phyloP scores from a whole-genome alignment of 2,113 vertebrate species.

The Neodon shergylaensis region DNA sequence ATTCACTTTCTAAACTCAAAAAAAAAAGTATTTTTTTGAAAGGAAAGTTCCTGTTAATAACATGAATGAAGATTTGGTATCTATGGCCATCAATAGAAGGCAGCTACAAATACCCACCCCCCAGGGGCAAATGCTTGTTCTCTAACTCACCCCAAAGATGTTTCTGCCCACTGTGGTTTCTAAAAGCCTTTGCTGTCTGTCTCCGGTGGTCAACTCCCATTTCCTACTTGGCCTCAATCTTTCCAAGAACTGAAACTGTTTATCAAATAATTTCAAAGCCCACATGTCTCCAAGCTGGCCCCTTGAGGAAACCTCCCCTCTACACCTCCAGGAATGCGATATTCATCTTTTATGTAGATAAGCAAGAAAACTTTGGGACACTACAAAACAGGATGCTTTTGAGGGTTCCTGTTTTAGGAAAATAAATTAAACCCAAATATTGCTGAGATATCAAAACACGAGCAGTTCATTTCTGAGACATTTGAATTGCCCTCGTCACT shows the following conservation, averaged over 20 bases:
- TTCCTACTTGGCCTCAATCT: not conserved
- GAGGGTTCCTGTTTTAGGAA: not conserved
- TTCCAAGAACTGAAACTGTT: conserved; percentile 29
- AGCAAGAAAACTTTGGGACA: not conserved
- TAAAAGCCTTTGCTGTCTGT: conserved; percentile 34
- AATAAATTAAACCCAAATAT: conserved; percentile 1
- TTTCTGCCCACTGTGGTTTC: not conserved
- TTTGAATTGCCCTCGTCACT: conserved; percentile 32
- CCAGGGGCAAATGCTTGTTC: not conserved
- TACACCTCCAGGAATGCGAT: not conserved
- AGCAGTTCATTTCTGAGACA: not conserved
- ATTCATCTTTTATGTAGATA: not conserved
- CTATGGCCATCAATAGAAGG: not conserved
- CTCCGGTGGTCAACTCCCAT: not conserved
- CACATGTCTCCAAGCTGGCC: not conserved
- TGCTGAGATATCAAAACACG: conserved; percentile 30
- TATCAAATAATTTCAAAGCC: conserved; percentile 18
- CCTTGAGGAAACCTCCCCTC: not conserved
- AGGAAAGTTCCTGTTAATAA: not conserved
- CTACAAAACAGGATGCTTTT: not conserved
- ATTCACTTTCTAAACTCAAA: conserved; percentile 16
- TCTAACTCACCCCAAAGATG: not conserved
- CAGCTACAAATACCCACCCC: conserved; percentile 7
- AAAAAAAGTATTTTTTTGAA: not conserved
- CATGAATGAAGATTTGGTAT: not conserved